These are phyloP conservation scores for Leptinotarsa undecemlineata DNA, from an alignment of 1,140 invertebrate genomes.

Conservation along the genomic window DNA sequence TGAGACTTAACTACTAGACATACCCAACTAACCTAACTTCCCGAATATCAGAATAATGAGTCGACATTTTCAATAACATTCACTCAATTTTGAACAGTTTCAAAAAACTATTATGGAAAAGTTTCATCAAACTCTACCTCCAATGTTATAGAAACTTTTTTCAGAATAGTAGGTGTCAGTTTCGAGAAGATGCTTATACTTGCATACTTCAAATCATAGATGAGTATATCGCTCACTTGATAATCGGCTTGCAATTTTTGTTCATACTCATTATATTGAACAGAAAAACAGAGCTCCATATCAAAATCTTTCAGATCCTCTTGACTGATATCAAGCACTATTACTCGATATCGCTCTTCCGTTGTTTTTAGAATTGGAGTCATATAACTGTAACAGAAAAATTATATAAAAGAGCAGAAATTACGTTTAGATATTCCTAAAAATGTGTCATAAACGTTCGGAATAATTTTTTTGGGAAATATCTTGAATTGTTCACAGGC, in stretches of 20 bases:
- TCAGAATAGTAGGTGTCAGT: slow-evolving; percentile 26
- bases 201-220: slow-evolving; percentile 35
- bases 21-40: too few species aligned
- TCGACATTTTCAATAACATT: too few species aligned
- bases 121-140: slow-evolving; percentile 24
- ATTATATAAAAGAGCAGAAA: too few species aligned
- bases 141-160: slow-evolving; percentile 27
- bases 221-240: slow-evolving; percentile 28
- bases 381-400: too few species aligned
- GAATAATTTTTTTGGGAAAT: too few species aligned
- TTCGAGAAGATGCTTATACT: slow-evolving; percentile 31
- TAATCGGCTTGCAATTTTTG: slow-evolving; percentile 37
- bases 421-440: too few species aligned
- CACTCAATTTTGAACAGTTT: too few species aligned
- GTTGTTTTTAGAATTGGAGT: slow-evolving; percentile 34
- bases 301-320: slow-evolving; percentile 19
- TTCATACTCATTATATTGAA: slow-evolving; percentile 34
- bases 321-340: slow-evolving; percentile 27
- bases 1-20: too few species aligned
- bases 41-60: too few species aligned
- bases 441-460: too few species aligned
- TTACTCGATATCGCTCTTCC: slow-evolving; percentile 29
- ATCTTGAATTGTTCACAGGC: too few species aligned
- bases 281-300: slow-evolving; percentile 29
- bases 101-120: too few species aligned